Evolutionary conservation across 2,113 vertebrate genomes (phyloP).

Genomic region (Microtus ochrogaster): DNA sequence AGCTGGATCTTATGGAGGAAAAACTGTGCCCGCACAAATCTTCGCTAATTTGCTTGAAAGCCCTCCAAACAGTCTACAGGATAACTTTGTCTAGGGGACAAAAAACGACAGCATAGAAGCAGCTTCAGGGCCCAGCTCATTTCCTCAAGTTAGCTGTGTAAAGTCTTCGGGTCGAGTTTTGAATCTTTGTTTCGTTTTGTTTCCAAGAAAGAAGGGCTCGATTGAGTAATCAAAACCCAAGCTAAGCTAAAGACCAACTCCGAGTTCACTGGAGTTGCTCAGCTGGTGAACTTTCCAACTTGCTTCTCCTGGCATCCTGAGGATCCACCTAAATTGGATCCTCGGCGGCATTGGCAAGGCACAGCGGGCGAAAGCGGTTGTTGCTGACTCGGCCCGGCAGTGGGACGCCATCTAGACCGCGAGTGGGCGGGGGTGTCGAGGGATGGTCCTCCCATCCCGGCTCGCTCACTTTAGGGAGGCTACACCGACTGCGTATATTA

Average conservation of each 20-base stretch:
- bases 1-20: not conserved
- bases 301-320: not conserved
- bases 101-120: not conserved
- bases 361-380: too few species aligned
- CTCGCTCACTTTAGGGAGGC: not conserved
- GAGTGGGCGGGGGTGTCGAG: not conserved
- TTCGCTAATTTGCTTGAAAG: not conserved
- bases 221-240: not conserved
- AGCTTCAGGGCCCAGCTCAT: not conserved
- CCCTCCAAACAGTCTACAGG: not conserved
- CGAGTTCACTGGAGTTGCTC: constrained; percentile 11
- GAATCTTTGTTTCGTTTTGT: constrained; percentile 69
- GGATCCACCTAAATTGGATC: not conserved
- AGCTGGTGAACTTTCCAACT: constrained; percentile 43
- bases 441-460: not conserved
- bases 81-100: not conserved
- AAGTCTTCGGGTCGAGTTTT: not conserved
- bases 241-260: not conserved
- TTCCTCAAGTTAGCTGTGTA: not conserved
- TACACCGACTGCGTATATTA: fast-evolving
- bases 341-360: not conserved
- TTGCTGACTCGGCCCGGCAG: not conserved
- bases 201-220: not conserved
- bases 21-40: not conserved
- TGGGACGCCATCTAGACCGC: not conserved